phyloP scores from a whole-genome alignment of 2,113 vertebrate genomes.

The Sciurus niger region DNA sequence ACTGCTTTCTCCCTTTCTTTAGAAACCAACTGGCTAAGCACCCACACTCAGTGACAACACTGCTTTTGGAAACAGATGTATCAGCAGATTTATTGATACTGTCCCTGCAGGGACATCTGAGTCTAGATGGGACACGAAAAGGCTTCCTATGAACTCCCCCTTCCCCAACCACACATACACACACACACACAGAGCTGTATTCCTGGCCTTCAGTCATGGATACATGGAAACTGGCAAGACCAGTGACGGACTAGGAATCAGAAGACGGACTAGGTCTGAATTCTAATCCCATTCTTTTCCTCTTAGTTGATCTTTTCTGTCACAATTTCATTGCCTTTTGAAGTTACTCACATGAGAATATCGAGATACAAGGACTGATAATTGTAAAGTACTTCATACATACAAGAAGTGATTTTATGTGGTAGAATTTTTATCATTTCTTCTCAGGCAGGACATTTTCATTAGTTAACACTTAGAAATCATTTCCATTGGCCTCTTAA shows the following conservation, averaged over 20 bases:
- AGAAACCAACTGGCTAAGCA: not conserved
- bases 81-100: not conserved
- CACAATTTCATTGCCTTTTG: not conserved
- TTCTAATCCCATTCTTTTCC: not conserved
- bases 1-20: not conserved
- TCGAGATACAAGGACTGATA: not conserved
- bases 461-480: not conserved
- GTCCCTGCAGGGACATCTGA: not conserved
- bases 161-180: not conserved
- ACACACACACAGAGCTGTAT: no score
- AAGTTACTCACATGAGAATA: not conserved
- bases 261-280: not conserved
- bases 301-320: not conserved
- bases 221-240: not conserved
- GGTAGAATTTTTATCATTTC: constrained; percentile 35
- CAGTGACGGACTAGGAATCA: not conserved
- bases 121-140: not conserved
- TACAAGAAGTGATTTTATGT: not conserved
- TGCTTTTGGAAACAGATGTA: not conserved
- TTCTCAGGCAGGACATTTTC: not conserved
- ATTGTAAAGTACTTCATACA: not conserved
- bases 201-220: not conserved
- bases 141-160: not conserved
- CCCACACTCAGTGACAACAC: not conserved
- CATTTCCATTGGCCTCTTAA: constrained; percentile 4